phyloP scores from a whole-genome alignment of 2,797 vertebrate species.

The Enteromius viviparus region DNA sequence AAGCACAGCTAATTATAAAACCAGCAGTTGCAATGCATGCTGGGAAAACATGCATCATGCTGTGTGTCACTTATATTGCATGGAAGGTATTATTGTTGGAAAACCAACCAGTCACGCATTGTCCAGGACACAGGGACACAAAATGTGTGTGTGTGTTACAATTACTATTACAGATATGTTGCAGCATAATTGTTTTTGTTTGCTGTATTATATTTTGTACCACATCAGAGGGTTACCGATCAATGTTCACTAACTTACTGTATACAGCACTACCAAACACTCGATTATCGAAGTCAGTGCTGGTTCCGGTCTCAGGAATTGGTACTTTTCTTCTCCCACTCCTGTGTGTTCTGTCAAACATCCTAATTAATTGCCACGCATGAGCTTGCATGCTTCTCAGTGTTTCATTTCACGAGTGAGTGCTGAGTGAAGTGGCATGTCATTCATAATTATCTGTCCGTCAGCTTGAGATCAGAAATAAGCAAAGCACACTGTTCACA shows the following conservation, averaged over 20 bases:
- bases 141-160: neutral
- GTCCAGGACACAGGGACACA: neutral
- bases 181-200: neutral
- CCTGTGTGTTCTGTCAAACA: neutral
- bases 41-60: neutral
- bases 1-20: neutral
- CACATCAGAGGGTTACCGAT: neutral
- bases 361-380: neutral
- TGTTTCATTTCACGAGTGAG: constrained; percentile 7
- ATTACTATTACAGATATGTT: neutral
- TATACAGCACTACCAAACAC: neutral
- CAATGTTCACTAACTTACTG: neutral
- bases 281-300: neutral
- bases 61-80: neutral
- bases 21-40: neutral
- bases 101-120: neutral
- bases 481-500: constrained; percentile 9
- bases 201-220: neutral
- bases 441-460: constrained; percentile 1
- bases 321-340: neutral
- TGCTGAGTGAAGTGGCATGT: neutral
- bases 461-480: constrained; percentile 8
- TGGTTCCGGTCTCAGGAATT: neutral
- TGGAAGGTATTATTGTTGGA: neutral
- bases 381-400: neutral